Evolutionary conservation across 1,140 invertebrate genomes (phyloP).

Genomic region (Drosophila kikkawai): DNA sequence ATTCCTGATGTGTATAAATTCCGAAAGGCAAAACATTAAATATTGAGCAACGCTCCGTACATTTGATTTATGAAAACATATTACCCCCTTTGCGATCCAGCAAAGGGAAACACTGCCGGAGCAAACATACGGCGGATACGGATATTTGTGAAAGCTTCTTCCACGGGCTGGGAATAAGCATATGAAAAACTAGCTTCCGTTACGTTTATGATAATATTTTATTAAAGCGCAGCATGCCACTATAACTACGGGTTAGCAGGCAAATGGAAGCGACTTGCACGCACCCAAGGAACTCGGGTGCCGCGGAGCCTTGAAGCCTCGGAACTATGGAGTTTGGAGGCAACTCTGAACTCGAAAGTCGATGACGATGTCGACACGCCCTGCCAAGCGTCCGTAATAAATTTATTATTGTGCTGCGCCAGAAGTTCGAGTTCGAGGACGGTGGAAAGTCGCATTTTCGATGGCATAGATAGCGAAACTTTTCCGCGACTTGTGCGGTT

Average conservation of each 20-base stretch:
- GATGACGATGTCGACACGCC: conserved; percentile 51
- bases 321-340: conserved; percentile 9
- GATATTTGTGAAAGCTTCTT: conserved; percentile 44
- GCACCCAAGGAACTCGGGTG: conserved; percentile 21
- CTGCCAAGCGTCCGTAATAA: conserved; percentile 54
- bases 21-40: conserved; percentile 44
- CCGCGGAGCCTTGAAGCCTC: background rate
- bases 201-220: conserved; percentile 83
- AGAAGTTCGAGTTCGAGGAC: conserved; percentile 39
- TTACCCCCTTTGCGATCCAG: conserved; percentile 39
- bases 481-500: conserved; percentile 68
- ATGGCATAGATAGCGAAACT: conserved; percentile 65
- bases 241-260: conserved; percentile 40
- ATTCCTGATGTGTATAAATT: conserved; percentile 51
- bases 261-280: conserved; percentile 18
- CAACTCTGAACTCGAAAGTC: conserved; percentile 12
- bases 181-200: conserved; percentile 80
- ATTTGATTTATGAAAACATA: conserved; percentile 57
- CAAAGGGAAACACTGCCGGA: conserved; percentile 9
- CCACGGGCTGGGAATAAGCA: conserved; percentile 61
- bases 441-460: conserved; percentile 10
- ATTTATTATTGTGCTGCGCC: conserved; percentile 50
- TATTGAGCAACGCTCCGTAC: conserved; percentile 42
- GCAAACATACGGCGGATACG: conserved; percentile 20
- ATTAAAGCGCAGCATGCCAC: conserved; percentile 70